A percentile compares a stretch with the other conserved stretches of the same genome.
phyloP scores from a whole-genome alignment of 2,888 invertebrate species.

The Reticulitermes lucifugus region DNA sequence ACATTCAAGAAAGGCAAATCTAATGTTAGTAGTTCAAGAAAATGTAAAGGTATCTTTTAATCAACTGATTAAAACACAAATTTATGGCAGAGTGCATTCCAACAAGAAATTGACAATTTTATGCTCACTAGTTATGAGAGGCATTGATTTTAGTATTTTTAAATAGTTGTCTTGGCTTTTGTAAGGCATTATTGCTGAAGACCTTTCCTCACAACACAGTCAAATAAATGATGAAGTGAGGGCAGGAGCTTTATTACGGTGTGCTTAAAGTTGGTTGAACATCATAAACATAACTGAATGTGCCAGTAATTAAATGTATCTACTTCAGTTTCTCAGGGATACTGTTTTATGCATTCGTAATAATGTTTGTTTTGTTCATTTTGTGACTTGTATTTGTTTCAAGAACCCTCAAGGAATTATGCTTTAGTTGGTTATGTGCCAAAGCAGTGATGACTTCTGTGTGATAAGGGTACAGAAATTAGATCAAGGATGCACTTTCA shows the following conservation, averaged over 20 bases:
- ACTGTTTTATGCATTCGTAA: background rate
- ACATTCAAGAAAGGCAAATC: background rate
- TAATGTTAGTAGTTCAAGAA: background rate
- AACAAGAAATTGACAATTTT: background rate
- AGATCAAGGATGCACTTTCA: conserved; percentile 12
- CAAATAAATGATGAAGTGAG: background rate
- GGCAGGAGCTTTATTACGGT: background rate
- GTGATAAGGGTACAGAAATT: conserved; percentile 16
- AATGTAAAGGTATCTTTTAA: background rate
- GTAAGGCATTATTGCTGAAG: background rate
- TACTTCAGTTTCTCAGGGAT: conserved; percentile 30
- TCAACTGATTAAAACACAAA: background rate
- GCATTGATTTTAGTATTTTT: background rate
- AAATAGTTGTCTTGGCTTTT: background rate
- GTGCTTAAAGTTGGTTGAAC: background rate
- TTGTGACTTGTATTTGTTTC: background rate
- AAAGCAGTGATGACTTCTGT: background rate
- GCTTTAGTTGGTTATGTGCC: conserved; percentile 24
- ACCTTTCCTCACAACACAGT: background rate
- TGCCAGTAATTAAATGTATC: conserved; percentile 11
- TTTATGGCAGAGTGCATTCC: background rate
- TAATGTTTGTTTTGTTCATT: conserved; percentile 10
- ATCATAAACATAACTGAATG: background rate
- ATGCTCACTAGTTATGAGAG: background rate
- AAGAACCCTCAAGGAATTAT: background rate